phyloP scores from a whole-genome alignment of 2,888 invertebrate species.

The Chirona hameri region DNA sequence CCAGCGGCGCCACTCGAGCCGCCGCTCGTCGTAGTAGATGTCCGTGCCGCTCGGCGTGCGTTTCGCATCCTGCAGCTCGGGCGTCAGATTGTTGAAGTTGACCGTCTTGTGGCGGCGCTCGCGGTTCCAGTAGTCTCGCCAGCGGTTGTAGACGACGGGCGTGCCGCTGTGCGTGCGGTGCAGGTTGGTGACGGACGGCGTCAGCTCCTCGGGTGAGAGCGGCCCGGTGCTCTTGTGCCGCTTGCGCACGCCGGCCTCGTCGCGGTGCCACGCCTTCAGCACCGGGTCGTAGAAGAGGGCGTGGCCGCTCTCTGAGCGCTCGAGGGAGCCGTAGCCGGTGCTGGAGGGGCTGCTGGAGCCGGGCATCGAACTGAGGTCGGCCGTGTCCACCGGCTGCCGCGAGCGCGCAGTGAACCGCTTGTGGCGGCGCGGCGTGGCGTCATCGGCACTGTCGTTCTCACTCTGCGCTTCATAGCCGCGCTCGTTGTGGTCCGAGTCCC shows the following conservation, averaged over 20 bases:
- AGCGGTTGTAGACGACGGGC: background rate
- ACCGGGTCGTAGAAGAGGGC: background rate
- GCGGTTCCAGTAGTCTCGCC: background rate
- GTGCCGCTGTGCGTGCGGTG: background rate
- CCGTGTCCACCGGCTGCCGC: background rate
- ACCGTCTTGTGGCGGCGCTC: background rate
- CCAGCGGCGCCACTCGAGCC: background rate
- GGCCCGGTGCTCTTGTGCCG: background rate
- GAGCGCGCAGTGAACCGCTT: conserved; percentile 1
- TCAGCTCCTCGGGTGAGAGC: background rate
- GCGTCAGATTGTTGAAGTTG: background rate
- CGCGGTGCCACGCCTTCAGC: background rate
- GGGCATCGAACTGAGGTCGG: background rate
- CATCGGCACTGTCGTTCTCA: background rate
- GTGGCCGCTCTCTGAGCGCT: conserved; percentile 6
- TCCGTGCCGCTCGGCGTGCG: background rate
- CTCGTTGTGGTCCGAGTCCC: background rate
- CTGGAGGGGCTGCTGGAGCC: background rate
- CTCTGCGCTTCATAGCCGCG: background rate
- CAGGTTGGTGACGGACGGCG: background rate
- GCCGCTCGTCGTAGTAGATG: background rate
- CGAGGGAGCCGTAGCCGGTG: background rate
- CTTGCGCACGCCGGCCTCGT: background rate
- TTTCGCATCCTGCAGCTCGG: background rate
- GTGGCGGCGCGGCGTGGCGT: background rate